These are phyloP conservation scores for Sphaerophoria taeniata DNA, from an alignment of 2,888 invertebrate genomes.

Conservation along the genomic window DNA sequence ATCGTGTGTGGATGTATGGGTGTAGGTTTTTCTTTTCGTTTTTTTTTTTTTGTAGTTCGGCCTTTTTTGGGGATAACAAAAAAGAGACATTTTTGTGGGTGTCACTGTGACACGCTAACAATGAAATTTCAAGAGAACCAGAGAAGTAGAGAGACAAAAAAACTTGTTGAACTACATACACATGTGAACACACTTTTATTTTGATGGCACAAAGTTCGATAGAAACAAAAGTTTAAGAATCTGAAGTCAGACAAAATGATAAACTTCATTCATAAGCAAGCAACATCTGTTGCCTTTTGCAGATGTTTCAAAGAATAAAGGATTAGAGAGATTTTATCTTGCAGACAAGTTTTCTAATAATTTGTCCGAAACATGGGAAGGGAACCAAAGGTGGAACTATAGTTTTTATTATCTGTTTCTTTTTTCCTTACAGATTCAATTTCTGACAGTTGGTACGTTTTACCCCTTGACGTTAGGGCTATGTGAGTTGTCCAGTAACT, in stretches of 20 bases:
- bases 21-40: constrained; percentile 21
- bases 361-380: too few relatives aligned
- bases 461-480: too few relatives aligned
- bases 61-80: background rate
- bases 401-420: too few relatives aligned
- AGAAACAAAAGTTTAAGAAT: constrained; percentile 4
- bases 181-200: too few relatives aligned
- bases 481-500: too few relatives aligned
- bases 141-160: too few relatives aligned
- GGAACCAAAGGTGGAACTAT: too few relatives aligned
- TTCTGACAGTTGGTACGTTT: too few relatives aligned
- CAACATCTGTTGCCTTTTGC: constrained; percentile 18
- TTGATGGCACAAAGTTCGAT: constrained; percentile 17
- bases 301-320: background rate
- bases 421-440: too few relatives aligned
- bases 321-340: background rate
- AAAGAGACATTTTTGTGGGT: constrained; percentile 4
- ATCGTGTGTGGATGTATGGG: too few relatives aligned
- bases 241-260: background rate
- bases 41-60: constrained; percentile 3
- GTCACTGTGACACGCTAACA: constrained; percentile 18
- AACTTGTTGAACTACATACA: constrained; percentile 54
- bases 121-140: background rate
- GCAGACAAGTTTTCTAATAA: background rate
- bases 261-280: constrained; percentile 16